phyloP scores from a whole-genome alignment of 1,140 invertebrate genomes.

The Whitmania pigra region DNA sequence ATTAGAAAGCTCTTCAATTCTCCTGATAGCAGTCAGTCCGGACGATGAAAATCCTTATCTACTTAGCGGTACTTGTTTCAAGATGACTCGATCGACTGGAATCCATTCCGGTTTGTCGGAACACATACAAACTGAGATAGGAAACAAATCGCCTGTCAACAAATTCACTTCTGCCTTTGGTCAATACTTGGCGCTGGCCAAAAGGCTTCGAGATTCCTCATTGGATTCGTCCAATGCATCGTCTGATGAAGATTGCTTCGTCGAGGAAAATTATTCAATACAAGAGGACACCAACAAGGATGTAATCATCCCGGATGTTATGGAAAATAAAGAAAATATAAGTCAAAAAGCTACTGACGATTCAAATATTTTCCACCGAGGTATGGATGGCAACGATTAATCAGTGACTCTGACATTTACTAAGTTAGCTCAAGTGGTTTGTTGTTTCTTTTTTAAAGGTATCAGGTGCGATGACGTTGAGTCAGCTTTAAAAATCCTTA shows the following conservation, averaged over 20 bases:
- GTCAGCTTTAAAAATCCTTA: not conserved
- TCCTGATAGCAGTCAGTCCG: not conserved
- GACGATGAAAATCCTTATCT: conserved; percentile 9
- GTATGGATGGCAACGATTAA: not conserved
- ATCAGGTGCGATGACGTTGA: not conserved
- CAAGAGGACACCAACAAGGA: not conserved
- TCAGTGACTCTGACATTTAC: not conserved
- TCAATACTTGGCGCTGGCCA: not conserved
- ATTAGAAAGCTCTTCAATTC: not conserved
- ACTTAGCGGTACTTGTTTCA: not conserved
- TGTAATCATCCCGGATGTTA: not conserved
- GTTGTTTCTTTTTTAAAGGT: not conserved
- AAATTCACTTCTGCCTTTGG: conserved; percentile 2
- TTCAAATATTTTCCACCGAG: too few species aligned
- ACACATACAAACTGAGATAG: not conserved
- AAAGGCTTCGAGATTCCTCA: not conserved
- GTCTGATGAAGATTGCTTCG: conserved; percentile 9
- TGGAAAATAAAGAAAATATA: not conserved
- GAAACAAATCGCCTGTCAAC: not conserved
- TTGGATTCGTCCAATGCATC: not conserved
- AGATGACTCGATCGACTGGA: not conserved
- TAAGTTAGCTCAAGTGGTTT: too few species aligned
- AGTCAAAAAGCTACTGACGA: not conserved
- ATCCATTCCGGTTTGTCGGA: conserved; percentile 5
- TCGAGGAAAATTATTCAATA: not conserved